phyloP scores from a whole-genome alignment of 2,797 vertebrate species.

The Diplodus puntazzo region DNA sequence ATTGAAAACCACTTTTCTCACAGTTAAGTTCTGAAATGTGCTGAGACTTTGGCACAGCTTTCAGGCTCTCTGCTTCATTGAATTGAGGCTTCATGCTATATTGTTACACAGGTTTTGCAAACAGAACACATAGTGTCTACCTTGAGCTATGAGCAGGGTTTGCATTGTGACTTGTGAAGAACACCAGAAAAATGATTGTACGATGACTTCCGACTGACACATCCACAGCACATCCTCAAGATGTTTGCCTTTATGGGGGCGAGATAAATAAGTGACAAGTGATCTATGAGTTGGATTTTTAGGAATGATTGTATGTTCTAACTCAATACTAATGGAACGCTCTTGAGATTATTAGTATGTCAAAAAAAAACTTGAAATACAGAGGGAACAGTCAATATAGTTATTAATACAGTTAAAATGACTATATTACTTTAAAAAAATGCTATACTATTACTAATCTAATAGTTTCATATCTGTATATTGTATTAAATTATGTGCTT shows the following conservation, averaged over 20 bases:
- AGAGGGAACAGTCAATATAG: no score
- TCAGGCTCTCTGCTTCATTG: slow-evolving; percentile 37
- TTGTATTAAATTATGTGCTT: not conserved
- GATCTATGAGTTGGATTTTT: not conserved
- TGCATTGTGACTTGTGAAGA: not conserved
- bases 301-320: not conserved
- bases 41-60: slow-evolving; percentile 45
- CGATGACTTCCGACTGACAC: slow-evolving; percentile 4
- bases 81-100: slow-evolving; percentile 26
- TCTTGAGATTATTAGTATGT: not conserved
- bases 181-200: not conserved
- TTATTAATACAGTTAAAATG: no score
- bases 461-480: not conserved
- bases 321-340: not conserved
- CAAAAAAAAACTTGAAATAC: not conserved
- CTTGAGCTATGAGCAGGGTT: slow-evolving; percentile 7
- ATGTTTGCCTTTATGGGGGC: not conserved
- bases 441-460: no score
- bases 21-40: slow-evolving; percentile 50
- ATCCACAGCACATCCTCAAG: not conserved
- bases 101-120: slow-evolving; percentile 40
- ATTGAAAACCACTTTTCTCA: slow-evolving; percentile 66
- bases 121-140: slow-evolving; percentile 21
- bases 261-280: not conserved
- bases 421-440: no score